Percentiles rank a stretch among this genome's conserved stretches.
Conservation (phyloP, 1,140 invertebrate genomes). For the Protaetia brevitarsis region DNA sequence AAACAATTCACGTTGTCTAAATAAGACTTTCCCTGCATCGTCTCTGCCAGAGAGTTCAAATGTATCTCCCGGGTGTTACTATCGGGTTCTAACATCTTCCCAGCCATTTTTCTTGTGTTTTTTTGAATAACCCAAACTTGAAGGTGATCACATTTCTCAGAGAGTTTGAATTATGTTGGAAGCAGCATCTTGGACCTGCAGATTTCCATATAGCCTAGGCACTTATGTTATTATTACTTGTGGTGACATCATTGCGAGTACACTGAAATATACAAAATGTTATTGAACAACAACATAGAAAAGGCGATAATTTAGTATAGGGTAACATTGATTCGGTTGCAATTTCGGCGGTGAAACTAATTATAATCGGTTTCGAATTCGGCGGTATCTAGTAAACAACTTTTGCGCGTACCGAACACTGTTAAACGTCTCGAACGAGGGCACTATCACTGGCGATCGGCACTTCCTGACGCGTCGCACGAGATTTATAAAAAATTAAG, state of each 20-base stretch:
- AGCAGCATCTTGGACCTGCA: background rate
- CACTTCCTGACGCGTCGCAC: background rate
- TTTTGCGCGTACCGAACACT: background rate
- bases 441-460: background rate
- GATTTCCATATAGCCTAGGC: background rate
- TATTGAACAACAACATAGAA: background rate
- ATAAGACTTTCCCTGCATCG: slow-evolving; percentile 4
- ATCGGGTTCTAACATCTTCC: slow-evolving; percentile 12
- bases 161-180: slow-evolving; percentile 18
- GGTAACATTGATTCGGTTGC: too few relatives aligned
- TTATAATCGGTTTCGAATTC: too few relatives aligned
- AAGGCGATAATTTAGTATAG: background rate
- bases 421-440: too few relatives aligned
- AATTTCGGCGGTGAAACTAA: too few relatives aligned
- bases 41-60: background rate
- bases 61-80: slow-evolving; percentile 19
- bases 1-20: slow-evolving; percentile 13
- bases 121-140: too few relatives aligned
- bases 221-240: background rate
- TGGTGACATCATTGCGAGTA: too few relatives aligned
- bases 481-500: slow-evolving; percentile 14
- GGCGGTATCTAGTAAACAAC: background rate
- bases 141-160: too few relatives aligned
- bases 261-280: background rate
- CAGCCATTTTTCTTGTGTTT: slow-evolving; percentile 10